phyloP scores from a whole-genome alignment of 2,888 invertebrate species.

The Gibbula magus region DNA sequence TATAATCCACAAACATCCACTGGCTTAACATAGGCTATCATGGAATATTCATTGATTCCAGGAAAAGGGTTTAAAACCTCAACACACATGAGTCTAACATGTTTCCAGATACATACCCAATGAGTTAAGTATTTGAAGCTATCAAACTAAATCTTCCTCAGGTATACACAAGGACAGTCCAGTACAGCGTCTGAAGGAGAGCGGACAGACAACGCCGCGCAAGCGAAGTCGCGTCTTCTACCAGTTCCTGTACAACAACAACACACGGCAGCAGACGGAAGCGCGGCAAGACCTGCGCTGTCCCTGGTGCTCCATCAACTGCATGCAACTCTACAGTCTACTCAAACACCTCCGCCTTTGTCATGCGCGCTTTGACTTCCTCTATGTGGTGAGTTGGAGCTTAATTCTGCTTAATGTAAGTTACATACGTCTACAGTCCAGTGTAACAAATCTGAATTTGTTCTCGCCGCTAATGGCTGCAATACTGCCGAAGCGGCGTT shows the following conservation, averaged over 20 bases:
- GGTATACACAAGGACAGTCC: background rate
- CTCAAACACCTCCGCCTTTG: constrained; percentile 95
- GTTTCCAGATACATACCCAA: background rate
- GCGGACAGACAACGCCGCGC: constrained; percentile 45
- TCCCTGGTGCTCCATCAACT: constrained; percentile 96
- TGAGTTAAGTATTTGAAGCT: background rate
- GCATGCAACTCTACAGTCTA: constrained; percentile 89
- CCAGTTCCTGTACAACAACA: constrained; percentile 96
- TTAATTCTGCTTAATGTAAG: too few species aligned
- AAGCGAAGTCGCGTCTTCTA: constrained; percentile 86
- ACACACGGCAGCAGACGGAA: constrained; percentile 95
- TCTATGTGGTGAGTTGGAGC: constrained; percentile 84
- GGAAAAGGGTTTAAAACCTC: too few species aligned
- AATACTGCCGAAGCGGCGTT: too few species aligned
- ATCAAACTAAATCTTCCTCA: background rate
- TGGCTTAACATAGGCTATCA: too few species aligned
- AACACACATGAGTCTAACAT: too few species aligned
- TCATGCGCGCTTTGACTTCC: constrained; percentile 94
- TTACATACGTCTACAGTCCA: too few species aligned
- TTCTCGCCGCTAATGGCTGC: too few species aligned
- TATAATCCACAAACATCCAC: too few species aligned
- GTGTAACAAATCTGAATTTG: too few species aligned
- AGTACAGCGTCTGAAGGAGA: background rate
- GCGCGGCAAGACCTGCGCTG: constrained; percentile 94
- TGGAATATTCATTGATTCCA: too few species aligned